Percentiles rank a stretch among this genome's conserved stretches.
phyloP scores from a whole-genome alignment of 2,113 vertebrate species.

The Macaca nemestrina region DNA sequence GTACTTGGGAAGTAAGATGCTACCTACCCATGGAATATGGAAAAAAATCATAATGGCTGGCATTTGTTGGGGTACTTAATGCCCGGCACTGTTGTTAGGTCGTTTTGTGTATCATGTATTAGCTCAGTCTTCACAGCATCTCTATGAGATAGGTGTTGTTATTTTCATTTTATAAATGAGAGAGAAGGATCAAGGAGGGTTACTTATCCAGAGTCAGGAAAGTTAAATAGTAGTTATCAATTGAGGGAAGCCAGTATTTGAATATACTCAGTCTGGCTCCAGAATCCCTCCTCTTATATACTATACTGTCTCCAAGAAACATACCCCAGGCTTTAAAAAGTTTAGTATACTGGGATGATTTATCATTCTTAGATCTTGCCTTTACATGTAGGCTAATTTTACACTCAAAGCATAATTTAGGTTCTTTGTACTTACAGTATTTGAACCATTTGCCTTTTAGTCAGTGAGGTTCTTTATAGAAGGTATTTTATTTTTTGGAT shows the following conservation, averaged over 20 bases:
- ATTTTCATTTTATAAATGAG: conserved; percentile 20
- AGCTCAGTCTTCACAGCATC: not conserved
- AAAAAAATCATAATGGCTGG: conserved; percentile 3
- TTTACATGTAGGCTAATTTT: not conserved
- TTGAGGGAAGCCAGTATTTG: not conserved
- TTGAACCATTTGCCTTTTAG: conserved; percentile 28
- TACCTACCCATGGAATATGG: not conserved
- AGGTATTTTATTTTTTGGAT: not conserved
- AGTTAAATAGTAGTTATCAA: not conserved
- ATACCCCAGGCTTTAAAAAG: not conserved
- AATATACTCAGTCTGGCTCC: not conserved
- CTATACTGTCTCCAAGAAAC: not conserved
- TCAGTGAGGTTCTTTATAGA: not conserved
- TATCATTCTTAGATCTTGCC: not conserved
- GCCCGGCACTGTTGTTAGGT: not conserved
- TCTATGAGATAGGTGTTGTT: not conserved
- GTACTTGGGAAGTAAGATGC: not conserved
- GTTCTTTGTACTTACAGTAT: not conserved
- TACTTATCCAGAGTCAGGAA: not conserved
- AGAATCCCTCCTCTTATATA: not conserved
- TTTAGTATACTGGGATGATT: not conserved
- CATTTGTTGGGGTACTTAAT: not conserved
- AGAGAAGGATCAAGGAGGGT: not conserved
- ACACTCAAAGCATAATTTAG: not conserved
- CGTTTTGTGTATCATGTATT: not conserved